Conservation (phyloP, 2,888 invertebrate genomes). For the Psylliodes chrysocephalus region DNA sequence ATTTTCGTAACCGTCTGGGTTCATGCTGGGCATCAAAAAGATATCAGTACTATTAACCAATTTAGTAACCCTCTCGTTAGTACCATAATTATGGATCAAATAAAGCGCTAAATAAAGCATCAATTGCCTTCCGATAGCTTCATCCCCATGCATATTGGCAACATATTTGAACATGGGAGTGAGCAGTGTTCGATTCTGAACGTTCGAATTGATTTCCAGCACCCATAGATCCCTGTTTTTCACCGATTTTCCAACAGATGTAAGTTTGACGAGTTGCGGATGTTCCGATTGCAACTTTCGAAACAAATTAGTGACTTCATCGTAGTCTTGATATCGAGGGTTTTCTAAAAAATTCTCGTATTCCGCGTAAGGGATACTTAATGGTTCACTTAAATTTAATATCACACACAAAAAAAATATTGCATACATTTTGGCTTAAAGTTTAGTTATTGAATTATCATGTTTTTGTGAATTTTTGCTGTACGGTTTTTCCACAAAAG, state of each 20-base stretch:
- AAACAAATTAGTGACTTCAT: slow-evolving; percentile 75
- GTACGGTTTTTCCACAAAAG: background rate
- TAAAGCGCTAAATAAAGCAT: slow-evolving; percentile 86
- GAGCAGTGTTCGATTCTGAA: slow-evolving; percentile 67
- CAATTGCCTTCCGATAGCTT: slow-evolving; percentile 84
- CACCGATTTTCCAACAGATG: slow-evolving; percentile 86
- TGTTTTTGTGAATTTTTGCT: slow-evolving; percentile 1
- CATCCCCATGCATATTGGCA: slow-evolving; percentile 97
- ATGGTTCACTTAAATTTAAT: slow-evolving; percentile 42
- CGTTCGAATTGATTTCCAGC: slow-evolving; percentile 82
- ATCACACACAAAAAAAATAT: slow-evolving; percentile 44
- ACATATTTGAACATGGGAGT: slow-evolving; percentile 94
- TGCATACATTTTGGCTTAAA: slow-evolving; percentile 21
- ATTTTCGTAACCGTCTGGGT: slow-evolving; percentile 94
- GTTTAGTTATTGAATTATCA: background rate
- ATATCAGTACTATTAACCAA: slow-evolving; percentile 90
- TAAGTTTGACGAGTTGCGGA: slow-evolving; percentile 76
- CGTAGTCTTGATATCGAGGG: slow-evolving; percentile 76
- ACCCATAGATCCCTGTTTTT: slow-evolving; percentile 84
- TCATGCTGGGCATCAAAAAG: slow-evolving; percentile 96
- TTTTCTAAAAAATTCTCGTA: slow-evolving; percentile 69
- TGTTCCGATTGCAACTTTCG: slow-evolving; percentile 71
- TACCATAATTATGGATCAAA: slow-evolving; percentile 81
- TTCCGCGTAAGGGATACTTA: slow-evolving; percentile 35
- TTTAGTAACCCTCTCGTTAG: slow-evolving; percentile 74